These are phyloP conservation scores for Tokudaia muenninki DNA, from an alignment of 2,797 vertebrate genomes.

Conservation along the genomic window DNA sequence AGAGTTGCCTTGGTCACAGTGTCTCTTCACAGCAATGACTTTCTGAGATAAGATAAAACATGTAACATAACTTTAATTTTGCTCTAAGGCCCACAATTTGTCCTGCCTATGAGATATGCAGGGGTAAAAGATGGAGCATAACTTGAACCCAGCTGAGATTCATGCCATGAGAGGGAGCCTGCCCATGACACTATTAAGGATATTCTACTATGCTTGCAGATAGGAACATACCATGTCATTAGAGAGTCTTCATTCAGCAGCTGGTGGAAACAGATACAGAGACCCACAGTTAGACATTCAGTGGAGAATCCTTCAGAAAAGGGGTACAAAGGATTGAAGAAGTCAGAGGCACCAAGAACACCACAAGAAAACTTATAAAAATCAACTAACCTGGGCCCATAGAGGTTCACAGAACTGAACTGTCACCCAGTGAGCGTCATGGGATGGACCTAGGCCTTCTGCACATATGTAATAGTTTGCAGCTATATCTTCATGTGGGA, in stretches of 20 bases:
- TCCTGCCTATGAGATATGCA: not conserved
- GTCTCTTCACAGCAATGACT: not conserved
- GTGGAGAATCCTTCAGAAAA: not conserved
- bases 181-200: not conserved
- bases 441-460: not conserved
- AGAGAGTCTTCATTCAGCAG: not conserved
- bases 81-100: not conserved
- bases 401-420: no score
- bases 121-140: not conserved
- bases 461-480: not conserved
- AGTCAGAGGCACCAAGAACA: not conserved
- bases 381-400: not conserved
- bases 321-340: not conserved
- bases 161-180: not conserved
- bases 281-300: not conserved
- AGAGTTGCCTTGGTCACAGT: not conserved
- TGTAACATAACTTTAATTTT: not conserved
- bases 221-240: not conserved
- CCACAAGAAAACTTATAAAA: not conserved
- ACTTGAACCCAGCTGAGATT: not conserved
- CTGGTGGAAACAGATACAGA: not conserved
- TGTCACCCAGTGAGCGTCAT: not conserved
- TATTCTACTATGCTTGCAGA: not conserved
- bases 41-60: slow-evolving; percentile 48
- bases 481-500: not conserved